Percentiles rank a stretch among this genome's conserved stretches.
Evolutionary conservation across 1,140 invertebrate genomes (phyloP).

Genomic region (Microplitis mediator): DNA sequence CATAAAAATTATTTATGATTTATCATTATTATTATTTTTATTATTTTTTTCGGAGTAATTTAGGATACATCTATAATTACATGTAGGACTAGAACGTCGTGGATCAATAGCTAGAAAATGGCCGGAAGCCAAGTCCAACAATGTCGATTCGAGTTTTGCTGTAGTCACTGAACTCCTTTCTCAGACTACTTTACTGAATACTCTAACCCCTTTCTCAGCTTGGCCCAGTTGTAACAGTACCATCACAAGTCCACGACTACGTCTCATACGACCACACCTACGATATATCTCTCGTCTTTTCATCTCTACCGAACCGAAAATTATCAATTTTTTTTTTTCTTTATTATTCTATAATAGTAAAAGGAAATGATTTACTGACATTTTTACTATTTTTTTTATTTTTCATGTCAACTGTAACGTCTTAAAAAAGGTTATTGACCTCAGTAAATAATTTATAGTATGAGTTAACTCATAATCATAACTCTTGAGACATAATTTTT

Average conservation of each 20-base stretch:
- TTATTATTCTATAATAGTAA: not conserved
- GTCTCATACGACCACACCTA: conserved; percentile 14
- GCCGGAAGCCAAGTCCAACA: conserved; percentile 61
- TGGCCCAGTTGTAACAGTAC: conserved; percentile 23
- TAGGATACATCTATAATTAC: conserved; percentile 58
- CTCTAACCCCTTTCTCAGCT: conserved; percentile 47
- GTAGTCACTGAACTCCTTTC: conserved; percentile 51
- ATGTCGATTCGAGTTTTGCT: conserved; percentile 61
- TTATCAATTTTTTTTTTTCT: not conserved
- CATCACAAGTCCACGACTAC: conserved; percentile 13
- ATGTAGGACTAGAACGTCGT: conserved; percentile 53
- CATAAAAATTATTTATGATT: too few relatives aligned
- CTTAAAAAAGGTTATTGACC: too few relatives aligned
- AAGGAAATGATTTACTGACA: not conserved
- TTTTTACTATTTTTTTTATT: not conserved
- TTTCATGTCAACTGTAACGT: too few relatives aligned
- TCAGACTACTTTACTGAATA: too few relatives aligned
- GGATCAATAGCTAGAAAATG: conserved; percentile 61
- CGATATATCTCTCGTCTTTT: not conserved
- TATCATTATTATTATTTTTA: not conserved
- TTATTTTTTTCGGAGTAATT: conserved; percentile 21
- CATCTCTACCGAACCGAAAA: not conserved
- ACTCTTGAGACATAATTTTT: too few relatives aligned
- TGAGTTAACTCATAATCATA: too few relatives aligned
- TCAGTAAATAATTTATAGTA: too few relatives aligned